phyloP scores from a whole-genome alignment of 2,888 invertebrate genomes.

The Dicyrtoma fusca region DNA sequence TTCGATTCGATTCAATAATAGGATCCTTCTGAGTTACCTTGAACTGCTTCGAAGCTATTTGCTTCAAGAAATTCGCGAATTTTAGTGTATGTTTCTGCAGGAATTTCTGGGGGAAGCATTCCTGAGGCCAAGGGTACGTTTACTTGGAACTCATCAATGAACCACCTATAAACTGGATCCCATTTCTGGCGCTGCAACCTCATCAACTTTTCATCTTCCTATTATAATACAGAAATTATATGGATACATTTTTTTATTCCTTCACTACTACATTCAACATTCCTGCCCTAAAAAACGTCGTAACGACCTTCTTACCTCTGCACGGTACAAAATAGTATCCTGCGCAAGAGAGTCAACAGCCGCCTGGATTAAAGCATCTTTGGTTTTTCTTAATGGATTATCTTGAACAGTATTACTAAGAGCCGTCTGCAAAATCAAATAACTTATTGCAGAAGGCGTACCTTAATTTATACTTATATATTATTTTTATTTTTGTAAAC shows the following conservation, averaged over 20 bases:
- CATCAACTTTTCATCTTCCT: slow-evolving; percentile 78
- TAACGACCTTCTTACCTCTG: slow-evolving; percentile 60
- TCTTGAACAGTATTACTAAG: slow-evolving; percentile 89
- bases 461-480: background rate
- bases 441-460: no score
- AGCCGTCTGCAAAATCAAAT: slow-evolving; percentile 69
- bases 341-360: slow-evolving; percentile 79
- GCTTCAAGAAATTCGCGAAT: slow-evolving; percentile 79
- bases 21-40: no score
- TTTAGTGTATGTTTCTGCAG: slow-evolving; percentile 68
- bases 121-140: slow-evolving; percentile 70
- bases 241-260: no score
- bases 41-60: slow-evolving; percentile 77
- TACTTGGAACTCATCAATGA: slow-evolving; percentile 74
- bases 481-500: background rate
- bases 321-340: slow-evolving; percentile 79
- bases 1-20: no score
- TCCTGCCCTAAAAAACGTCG: no score
- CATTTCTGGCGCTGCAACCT: slow-evolving; percentile 79
- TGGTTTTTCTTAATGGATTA: slow-evolving; percentile 81
- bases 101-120: slow-evolving; percentile 71
- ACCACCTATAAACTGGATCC: slow-evolving; percentile 89
- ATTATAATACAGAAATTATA: slow-evolving; percentile 10
- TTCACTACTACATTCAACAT: no score
- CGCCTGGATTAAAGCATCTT: slow-evolving; percentile 75